These are phyloP conservation scores for Oligia strigilis DNA, from an alignment of 2,888 invertebrate genomes.

Conservation along the genomic window DNA sequence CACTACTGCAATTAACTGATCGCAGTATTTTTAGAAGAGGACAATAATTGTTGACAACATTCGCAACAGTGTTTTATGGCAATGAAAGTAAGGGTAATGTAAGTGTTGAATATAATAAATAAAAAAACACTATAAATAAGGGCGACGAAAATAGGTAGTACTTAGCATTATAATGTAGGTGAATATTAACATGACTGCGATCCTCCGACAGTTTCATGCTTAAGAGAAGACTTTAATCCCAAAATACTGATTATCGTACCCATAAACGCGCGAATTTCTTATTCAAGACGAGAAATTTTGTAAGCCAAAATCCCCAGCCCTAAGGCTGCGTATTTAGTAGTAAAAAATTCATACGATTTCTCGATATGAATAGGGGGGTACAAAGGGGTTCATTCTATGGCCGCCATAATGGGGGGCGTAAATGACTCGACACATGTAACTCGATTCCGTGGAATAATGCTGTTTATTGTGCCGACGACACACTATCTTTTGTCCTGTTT, in stretches of 20 bases:
- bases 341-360: slow-evolving; percentile 48
- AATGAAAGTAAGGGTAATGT: neutral
- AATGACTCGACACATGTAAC: slow-evolving; percentile 80
- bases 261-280: slow-evolving; percentile 28
- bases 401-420: slow-evolving; percentile 58
- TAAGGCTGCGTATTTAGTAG: slow-evolving; percentile 34
- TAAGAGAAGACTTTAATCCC: slow-evolving; percentile 1
- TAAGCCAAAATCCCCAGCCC: slow-evolving; percentile 20
- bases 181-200: neutral
- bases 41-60: slow-evolving; percentile 2
- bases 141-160: neutral
- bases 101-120: neutral
- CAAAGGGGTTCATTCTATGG: slow-evolving; percentile 54
- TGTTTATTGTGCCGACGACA: slow-evolving; percentile 80
- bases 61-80: neutral
- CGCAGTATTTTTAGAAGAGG: slow-evolving; percentile 30
- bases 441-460: slow-evolving; percentile 80
- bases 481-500: slow-evolving; percentile 80
- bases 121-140: neutral
- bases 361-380: slow-evolving; percentile 50
- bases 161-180: neutral
- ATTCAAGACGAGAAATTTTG: slow-evolving; percentile 33
- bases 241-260: slow-evolving; percentile 19
- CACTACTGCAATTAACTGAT: slow-evolving; percentile 29
- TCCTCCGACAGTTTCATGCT: neutral